phyloP scores from a whole-genome alignment of 2,113 vertebrate species.

The Poicephalus gulielmi region DNA sequence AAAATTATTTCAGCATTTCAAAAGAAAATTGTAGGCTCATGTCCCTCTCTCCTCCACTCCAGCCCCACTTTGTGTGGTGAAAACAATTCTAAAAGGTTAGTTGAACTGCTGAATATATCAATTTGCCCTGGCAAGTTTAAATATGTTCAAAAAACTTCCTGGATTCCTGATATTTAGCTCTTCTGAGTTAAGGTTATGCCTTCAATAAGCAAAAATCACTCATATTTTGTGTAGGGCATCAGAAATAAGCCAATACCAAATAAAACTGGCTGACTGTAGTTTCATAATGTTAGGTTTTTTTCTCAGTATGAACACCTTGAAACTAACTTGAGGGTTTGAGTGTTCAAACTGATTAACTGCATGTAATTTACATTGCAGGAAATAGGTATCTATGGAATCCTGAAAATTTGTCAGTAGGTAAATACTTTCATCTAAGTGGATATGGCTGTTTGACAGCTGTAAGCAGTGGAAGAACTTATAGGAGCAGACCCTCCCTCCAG shows the following conservation, averaged over 20 bases:
- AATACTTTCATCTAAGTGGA: not conserved
- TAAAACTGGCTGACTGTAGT: not conserved
- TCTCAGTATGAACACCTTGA: not conserved
- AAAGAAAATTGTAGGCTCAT: not conserved
- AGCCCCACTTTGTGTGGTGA: not conserved
- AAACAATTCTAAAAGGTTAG: not conserved
- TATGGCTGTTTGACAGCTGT: not conserved
- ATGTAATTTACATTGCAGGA: not conserved
- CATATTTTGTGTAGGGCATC: not conserved
- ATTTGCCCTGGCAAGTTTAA: not conserved
- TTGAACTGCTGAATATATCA: not conserved
- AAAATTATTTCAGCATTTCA: not conserved
- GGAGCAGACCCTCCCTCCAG: accelerated
- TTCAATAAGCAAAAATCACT: not conserved
- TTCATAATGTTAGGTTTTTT: not conserved
- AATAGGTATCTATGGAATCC: not conserved
- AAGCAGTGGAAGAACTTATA: not conserved
- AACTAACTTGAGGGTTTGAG: not conserved
- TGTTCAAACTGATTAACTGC: not conserved
- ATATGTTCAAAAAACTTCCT: not conserved
- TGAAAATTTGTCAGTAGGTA: not conserved
- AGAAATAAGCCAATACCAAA: not conserved
- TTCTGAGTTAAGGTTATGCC: not conserved
- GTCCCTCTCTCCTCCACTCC: not conserved
- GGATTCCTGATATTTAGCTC: not conserved